Evolutionary conservation across 35 echinoderm and acorn worm species (phyloP), one percentile per base, ranked within the genome.

Genomic region (Ophiothrix spiculata): DNA sequence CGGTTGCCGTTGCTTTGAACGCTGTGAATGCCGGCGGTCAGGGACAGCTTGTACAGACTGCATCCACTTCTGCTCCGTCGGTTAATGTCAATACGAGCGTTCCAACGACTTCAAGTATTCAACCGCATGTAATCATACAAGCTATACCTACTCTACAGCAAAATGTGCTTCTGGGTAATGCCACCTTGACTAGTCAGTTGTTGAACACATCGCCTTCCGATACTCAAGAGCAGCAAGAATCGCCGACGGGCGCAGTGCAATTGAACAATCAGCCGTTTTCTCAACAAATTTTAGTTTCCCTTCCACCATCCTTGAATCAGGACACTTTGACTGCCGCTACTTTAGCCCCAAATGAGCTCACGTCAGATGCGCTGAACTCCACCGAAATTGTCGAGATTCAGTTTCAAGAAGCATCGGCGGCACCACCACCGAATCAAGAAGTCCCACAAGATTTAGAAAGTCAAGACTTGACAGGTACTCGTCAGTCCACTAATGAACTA

Each of bases 1-100:
- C 87, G 77, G 86, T 91, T 16, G 92, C 91, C 14, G 89, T 99
- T 39, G 92, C 96, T 37, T 63, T 97, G 39, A 86, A 86, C 39
- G 89, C 85, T 6, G 75, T 81, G 25, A 87, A 90, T 36, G 37
- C 42, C 15, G 39, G 80, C 39, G 49, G 83, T 12, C 69, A 86
- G 35, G 83, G 80, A 39, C 83, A 75, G 29, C 35, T 75, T 64
- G 31, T 37, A 0, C 1, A 37, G 6, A 69, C 60, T 1, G 17
- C 60, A 2, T 35, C 81, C 31, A 13, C 36, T 3, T 33, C 46
- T 36, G n/a, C n/a, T n/a, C 10, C 81, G 16, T 31, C 46, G 33
- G 29, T 31, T 33, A 73, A n/a, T 21, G 41, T 31, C 31, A 73
- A 82, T 33, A 13, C 45, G 6, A 46, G 2, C 1, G 45, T 40